Evolutionary conservation across 2,888 invertebrate species (phyloP).

Genomic region (Dilophus febrilis): DNA sequence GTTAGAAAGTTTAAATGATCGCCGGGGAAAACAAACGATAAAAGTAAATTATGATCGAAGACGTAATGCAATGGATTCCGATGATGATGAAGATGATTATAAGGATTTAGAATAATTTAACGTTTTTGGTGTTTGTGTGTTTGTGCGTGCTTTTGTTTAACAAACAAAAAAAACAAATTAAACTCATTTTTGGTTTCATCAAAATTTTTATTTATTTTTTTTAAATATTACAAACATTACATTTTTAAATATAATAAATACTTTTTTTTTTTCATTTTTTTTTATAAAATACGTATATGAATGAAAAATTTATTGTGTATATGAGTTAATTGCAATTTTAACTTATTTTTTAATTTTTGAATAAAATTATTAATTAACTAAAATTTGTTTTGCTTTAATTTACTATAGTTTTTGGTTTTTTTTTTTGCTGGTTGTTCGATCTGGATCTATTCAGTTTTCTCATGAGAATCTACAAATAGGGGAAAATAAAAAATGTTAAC

Average conservation of each 20-base stretch:
- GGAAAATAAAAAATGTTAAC: not conserved
- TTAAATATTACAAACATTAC: not conserved
- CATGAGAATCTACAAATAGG: not conserved
- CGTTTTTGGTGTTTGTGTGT: not conserved
- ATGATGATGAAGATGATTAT: slow-evolving; percentile 40
- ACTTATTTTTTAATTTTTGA: too few relatives aligned
- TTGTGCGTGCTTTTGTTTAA: not conserved
- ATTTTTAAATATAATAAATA: not conserved
- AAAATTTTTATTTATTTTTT: not conserved
- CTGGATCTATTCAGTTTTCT: slow-evolving; percentile 1
- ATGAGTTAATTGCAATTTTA: too few relatives aligned
- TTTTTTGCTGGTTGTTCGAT: too few relatives aligned
- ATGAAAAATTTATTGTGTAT: too few relatives aligned
- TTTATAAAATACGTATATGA: too few relatives aligned
- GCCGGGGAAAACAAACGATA: slow-evolving; percentile 57
- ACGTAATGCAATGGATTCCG: slow-evolving; percentile 73
- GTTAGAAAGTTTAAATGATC: slow-evolving; percentile 71
- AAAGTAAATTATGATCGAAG: slow-evolving; percentile 85
- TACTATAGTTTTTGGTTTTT: too few relatives aligned
- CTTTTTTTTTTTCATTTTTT: too few relatives aligned
- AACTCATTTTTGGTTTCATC: not conserved
- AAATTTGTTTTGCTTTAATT: too few relatives aligned
- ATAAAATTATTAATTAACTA: too few relatives aligned
- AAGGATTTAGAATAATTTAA: not conserved
- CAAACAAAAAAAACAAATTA: not conserved